Percentiles rank a stretch among this genome's conserved stretches.
Evolutionary conservation across 2,888 invertebrate genomes (phyloP).

Genomic region (Acleris holmiana): DNA sequence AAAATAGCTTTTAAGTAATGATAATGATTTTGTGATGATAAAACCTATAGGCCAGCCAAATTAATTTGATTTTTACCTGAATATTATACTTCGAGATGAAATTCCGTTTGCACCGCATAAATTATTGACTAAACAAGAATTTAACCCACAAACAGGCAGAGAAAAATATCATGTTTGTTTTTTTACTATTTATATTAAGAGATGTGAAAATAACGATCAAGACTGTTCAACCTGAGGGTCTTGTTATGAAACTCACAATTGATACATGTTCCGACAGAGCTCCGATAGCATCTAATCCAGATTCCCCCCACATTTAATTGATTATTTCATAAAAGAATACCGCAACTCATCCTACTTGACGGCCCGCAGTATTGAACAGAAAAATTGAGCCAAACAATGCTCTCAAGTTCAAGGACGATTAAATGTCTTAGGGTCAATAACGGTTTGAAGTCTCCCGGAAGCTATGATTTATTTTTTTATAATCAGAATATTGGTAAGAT

Average conservation of each 20-base stretch:
- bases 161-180: too few relatives aligned
- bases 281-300: conserved; percentile 80
- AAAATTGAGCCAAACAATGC: conserved; percentile 68
- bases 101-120: too few relatives aligned
- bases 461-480: neutral
- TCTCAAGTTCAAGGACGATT: conserved; percentile 52
- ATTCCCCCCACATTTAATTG: conserved; percentile 79
- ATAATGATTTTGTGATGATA: too few relatives aligned
- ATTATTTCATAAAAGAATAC: conserved; percentile 80
- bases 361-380: conserved; percentile 59
- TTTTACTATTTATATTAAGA: too few relatives aligned
- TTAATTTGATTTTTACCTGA: too few relatives aligned
- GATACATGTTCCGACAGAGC: conserved; percentile 75
- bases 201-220: conserved; percentile 57
- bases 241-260: conserved; percentile 73
- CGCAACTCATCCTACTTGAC: conserved; percentile 76
- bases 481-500: neutral
- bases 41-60: too few relatives aligned
- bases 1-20: too few relatives aligned
- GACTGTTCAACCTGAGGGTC: conserved; percentile 50
- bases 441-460: neutral
- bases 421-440: neutral
- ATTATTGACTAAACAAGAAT: too few relatives aligned
- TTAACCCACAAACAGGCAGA: too few relatives aligned
- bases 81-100: too few relatives aligned